Evolutionary conservation across 2,113 vertebrate genomes (phyloP), one percentile per base, ranked within the genome.

Genomic region (Passer montanus): DNA sequence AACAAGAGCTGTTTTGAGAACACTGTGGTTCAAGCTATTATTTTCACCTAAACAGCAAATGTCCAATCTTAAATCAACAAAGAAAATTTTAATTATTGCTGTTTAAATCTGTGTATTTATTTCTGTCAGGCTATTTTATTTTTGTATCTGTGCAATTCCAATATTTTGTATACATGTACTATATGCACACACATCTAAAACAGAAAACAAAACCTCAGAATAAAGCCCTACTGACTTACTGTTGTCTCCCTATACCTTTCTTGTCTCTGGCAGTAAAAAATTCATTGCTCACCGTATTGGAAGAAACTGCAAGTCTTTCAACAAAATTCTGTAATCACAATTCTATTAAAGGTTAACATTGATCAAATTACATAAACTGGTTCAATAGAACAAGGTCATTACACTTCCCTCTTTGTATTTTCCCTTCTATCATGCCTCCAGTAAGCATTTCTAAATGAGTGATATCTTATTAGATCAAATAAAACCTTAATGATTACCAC

Each of bases 361-460:
- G 95, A 97, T 96, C 88, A 95, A 95, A 95, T 94, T 96, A 95
- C 39, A 89, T 95, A 93, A 93, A 92, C 52, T 83, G 31, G 89
- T 90, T 96, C 96, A 91, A 97, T 94, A 91, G 87, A 95, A 86
- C 81, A 96, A 95, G 75, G 93, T 93, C 90, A 91, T 96, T 89
- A 94, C 39, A 83, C 84, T 85, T 94, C 23, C 23, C 19, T 87
- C 28, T 94, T 70, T 89, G 73, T 39, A 84, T 86, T 85, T 96
- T 93, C 49, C 59, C 26, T 87, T 87, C 64, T 90, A 44, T 58
- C 6, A 0, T 64, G 49, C 31, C 74, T 90, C 39, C 60, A 89
- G 22, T 78, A 90, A 70, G 72, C 35, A 77, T 84, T 94, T 92
- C 47, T 69, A 94, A 93, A 78, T 88, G 70, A 93, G 26, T 73